These are phyloP conservation scores for Sebastes hopkinsi DNA, from an alignment of 2,797 vertebrate genomes.

Conservation along the genomic window DNA sequence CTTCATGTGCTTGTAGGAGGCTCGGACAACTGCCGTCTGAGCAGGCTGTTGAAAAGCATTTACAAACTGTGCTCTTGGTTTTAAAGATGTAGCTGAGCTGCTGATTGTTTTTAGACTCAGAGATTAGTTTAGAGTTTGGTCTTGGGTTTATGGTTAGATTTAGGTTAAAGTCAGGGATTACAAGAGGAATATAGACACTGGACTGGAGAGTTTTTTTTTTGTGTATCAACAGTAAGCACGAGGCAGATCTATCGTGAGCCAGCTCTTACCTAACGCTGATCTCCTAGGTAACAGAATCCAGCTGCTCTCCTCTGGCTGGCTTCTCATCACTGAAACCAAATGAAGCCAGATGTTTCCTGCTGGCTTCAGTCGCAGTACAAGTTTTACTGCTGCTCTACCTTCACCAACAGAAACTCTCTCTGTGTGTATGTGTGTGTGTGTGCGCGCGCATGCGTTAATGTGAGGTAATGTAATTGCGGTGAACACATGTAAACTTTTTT, in stretches of 20 bases:
- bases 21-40: no score
- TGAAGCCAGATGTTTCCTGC: slow-evolving; percentile 68
- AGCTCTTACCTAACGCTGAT: slow-evolving; percentile 37
- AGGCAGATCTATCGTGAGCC: background rate
- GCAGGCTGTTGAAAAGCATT: background rate
- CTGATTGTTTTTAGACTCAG: background rate
- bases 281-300: slow-evolving; percentile 48
- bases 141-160: background rate
- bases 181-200: background rate
- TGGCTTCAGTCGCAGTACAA: slow-evolving; percentile 5
- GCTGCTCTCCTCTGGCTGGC: slow-evolving; percentile 36
- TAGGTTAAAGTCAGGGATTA: background rate
- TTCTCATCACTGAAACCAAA: slow-evolving; percentile 40
- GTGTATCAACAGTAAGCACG: slow-evolving; percentile 7
- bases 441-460: background rate
- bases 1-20: background rate
- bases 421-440: background rate
- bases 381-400: slow-evolving; percentile 28
- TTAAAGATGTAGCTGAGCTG: background rate
- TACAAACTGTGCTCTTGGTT: background rate
- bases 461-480: slow-evolving; percentile 24
- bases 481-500: slow-evolving; percentile 13
- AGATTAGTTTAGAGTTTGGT: background rate
- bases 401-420: slow-evolving; percentile 4
- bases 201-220: background rate